phyloP scores from a whole-genome alignment of 2,797 vertebrate species.

The Chrysocyon brachyurus region DNA sequence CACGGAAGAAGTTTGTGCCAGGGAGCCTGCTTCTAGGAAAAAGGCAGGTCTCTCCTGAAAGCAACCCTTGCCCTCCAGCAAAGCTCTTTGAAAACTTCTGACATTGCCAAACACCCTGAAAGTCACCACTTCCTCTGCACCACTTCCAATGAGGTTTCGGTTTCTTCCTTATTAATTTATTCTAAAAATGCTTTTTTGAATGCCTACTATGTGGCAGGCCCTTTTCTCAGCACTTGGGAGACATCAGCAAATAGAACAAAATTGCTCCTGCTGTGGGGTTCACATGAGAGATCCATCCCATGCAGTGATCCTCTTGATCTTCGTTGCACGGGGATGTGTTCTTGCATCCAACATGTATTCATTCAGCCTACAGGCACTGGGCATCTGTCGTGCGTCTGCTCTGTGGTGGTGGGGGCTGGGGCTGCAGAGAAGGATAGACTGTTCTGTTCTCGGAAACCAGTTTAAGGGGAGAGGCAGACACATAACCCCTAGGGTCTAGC shows the following conservation, averaged over 20 bases:
- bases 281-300: not conserved
- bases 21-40: not conserved
- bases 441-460: not conserved
- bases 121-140: not conserved
- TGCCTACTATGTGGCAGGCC: not conserved
- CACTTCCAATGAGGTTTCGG: not conserved
- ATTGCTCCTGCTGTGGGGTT: not conserved
- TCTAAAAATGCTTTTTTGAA: not conserved
- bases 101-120: not conserved
- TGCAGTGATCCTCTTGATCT: not conserved
- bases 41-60: not conserved
- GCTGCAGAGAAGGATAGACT: not conserved
- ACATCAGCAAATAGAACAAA: not conserved
- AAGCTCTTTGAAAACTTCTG: not conserved
- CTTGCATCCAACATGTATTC: not conserved
- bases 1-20: not conserved
- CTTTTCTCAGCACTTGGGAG: not conserved
- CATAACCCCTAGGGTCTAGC: not conserved
- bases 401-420: too few relatives aligned
- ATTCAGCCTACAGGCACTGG: not conserved
- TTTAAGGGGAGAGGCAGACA: not conserved
- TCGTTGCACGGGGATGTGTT: fast-evolving
- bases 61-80: not conserved
- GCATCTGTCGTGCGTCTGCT: too few relatives aligned
- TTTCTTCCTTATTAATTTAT: slow-evolving; percentile 25